Evolutionary conservation across 1,140 invertebrate species (phyloP).

Genomic region (Leptinotarsa texana): DNA sequence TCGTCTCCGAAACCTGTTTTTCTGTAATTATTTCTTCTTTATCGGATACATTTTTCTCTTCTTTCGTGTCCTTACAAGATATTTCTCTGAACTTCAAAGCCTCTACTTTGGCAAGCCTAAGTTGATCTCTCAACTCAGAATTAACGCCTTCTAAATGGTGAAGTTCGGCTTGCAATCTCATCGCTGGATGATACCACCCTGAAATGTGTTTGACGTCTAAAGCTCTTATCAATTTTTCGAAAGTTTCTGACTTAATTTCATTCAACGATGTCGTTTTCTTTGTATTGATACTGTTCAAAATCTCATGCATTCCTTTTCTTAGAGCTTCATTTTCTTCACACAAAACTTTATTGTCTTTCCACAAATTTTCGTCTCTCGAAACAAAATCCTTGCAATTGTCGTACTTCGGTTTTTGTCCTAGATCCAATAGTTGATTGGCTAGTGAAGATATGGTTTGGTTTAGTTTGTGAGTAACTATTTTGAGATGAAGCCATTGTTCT

Average conservation of each 20-base stretch:
- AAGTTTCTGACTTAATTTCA: constrained; percentile 58
- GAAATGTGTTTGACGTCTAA: constrained; percentile 71
- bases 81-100: constrained; percentile 14
- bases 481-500: constrained; percentile 29
- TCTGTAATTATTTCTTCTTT: background rate
- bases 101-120: constrained; percentile 32
- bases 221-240: constrained; percentile 65
- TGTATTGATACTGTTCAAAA: constrained; percentile 64
- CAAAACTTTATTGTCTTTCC: constrained; percentile 60
- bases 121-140: constrained; percentile 60
- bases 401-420: constrained; percentile 25
- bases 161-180: constrained; percentile 70
- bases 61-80: background rate
- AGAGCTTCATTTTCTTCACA: constrained; percentile 74
- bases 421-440: constrained; percentile 39
- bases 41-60: background rate
- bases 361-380: constrained; percentile 41
- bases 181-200: constrained; percentile 77
- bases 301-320: constrained; percentile 70
- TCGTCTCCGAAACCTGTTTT: background rate
- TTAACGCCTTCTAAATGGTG: constrained; percentile 66
- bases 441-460: constrained; percentile 40
- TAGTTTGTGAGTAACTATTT: constrained; percentile 26
- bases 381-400: constrained; percentile 19
- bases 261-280: constrained; percentile 59